phyloP scores from a whole-genome alignment of 1,140 invertebrate species.

The Drosophila littoralis region DNA sequence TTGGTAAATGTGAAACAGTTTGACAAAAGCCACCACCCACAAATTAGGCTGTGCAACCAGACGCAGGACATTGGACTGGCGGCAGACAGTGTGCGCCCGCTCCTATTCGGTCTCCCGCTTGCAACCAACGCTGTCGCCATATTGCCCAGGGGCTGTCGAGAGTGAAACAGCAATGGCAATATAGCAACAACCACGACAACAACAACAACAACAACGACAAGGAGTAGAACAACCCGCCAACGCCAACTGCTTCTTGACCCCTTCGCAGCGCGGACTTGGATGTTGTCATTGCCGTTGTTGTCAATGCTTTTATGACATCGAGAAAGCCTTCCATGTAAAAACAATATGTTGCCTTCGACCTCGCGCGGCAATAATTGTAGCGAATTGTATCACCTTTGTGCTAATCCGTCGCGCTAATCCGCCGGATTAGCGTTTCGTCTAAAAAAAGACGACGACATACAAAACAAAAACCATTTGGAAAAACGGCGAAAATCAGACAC shows the following conservation, averaged over 20 bases:
- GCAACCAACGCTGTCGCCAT: slow-evolving; percentile 30
- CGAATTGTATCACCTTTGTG: slow-evolving; percentile 77
- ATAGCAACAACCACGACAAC: not conserved
- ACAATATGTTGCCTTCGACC: slow-evolving; percentile 55
- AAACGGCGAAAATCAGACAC: slow-evolving; percentile 64
- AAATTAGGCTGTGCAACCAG: slow-evolving; percentile 71
- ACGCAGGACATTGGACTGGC: slow-evolving; percentile 19
- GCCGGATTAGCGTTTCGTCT: slow-evolving; percentile 74
- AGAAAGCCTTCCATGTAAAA: slow-evolving; percentile 68
- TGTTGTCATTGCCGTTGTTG: slow-evolving; percentile 8
- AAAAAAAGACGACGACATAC: slow-evolving; percentile 60
- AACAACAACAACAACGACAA: not conserved
- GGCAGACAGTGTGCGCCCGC: slow-evolving; percentile 19
- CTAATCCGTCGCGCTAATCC: slow-evolving; percentile 77
- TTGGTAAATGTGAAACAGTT: slow-evolving; percentile 72
- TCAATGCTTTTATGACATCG: slow-evolving; percentile 54
- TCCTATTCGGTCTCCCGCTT: not conserved
- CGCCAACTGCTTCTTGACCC: slow-evolving; percentile 61
- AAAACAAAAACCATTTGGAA: slow-evolving; percentile 64
- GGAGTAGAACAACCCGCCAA: slow-evolving; percentile 3
- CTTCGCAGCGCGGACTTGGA: slow-evolving; percentile 46
- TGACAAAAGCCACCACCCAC: slow-evolving; percentile 81
- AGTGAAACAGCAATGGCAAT: slow-evolving; percentile 8
- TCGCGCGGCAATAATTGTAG: slow-evolving; percentile 64
- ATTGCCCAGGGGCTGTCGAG: slow-evolving; percentile 24